Base-by-base conservation (phyloP, 1,140 invertebrate genomes). In the Thrips palmi region DNA sequence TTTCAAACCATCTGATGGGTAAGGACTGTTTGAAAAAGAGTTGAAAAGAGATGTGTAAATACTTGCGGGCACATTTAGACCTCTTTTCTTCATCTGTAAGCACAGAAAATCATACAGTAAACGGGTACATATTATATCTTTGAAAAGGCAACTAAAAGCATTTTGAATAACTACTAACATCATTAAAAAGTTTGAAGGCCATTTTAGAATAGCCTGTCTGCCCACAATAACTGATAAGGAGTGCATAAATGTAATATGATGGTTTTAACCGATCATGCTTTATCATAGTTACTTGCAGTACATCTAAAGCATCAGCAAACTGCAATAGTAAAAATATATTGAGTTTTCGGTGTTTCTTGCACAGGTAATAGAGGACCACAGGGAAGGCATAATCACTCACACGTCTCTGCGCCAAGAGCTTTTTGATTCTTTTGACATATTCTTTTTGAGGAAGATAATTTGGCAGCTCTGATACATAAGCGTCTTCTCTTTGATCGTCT, bases 21-120 rank as follows among this genome's bases (percentile, higher is more conserved):
- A 73, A 1, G 81, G 80, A 37, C 70, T 77, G 54, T 87, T 79
- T 6, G 83, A 70, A 59, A 86, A 92, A 6, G 81, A 77, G 61
- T 88, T 85, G 51, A 94, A 80, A 11, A 96, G 58, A 38, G 74
- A 75, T 10, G 82, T 88, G 50, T 86, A 86, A 6, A 74, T 76
- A 7, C 74, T 67, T 1, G 63, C 63, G 23, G 70, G 75, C 1
- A 73, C 67, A 45, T 65, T 64, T 1, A 87, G 50, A 0, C 65
- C 70, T 28, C 73, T 52, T 49, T 72, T 71, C 53, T 81, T 88
- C 76, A 89, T 82, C 60, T 68, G 49, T 20, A 43, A 53, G 15
- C 27, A 21, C 10, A 15, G 8, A 32, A 35, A 43, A 24, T 32
- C 7, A 39, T 31, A 29, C 18, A 30, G 4, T 10, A 32, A 32